A percentile compares a stretch with the other conserved stretches of the same genome.
These are phyloP conservation scores for Pandion haliaetus DNA, from an alignment of 2,113 vertebrate species.

Conservation along the genomic window DNA sequence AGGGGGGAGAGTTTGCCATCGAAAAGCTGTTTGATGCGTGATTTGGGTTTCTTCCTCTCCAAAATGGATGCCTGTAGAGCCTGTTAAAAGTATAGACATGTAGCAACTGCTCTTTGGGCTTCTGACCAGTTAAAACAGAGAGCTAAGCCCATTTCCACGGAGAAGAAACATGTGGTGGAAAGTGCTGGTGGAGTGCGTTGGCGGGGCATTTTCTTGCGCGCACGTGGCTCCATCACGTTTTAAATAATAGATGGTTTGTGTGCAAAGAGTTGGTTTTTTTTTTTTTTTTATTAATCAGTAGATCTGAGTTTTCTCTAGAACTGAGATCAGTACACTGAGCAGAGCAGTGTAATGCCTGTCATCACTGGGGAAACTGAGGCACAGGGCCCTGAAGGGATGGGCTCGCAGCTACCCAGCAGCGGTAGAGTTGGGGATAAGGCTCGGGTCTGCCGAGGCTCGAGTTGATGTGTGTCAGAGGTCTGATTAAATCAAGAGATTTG, in stretches of 20 bases:
- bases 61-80: neutral
- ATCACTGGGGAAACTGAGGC: neutral
- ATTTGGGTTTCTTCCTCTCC: neutral
- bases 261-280: neutral
- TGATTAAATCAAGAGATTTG: neutral
- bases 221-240: neutral
- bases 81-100: rapidly evolving
- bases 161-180: neutral
- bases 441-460: rapidly evolving
- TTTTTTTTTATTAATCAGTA: neutral
- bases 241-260: neutral
- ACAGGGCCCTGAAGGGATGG: neutral
- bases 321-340: no score
- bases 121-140: neutral
- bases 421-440: neutral
- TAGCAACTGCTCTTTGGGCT: neutral
- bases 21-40: neutral
- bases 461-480: neutral
- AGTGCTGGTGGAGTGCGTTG: rapidly evolving
- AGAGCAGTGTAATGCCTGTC: neutral
- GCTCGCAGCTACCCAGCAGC: neutral
- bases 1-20: neutral
- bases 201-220: rapidly evolving
- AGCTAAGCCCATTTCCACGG: neutral
- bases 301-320: neutral